These are phyloP conservation scores for Ictalurus furcatus DNA, from an alignment of 2,113 vertebrate species.

Conservation along the genomic window DNA sequence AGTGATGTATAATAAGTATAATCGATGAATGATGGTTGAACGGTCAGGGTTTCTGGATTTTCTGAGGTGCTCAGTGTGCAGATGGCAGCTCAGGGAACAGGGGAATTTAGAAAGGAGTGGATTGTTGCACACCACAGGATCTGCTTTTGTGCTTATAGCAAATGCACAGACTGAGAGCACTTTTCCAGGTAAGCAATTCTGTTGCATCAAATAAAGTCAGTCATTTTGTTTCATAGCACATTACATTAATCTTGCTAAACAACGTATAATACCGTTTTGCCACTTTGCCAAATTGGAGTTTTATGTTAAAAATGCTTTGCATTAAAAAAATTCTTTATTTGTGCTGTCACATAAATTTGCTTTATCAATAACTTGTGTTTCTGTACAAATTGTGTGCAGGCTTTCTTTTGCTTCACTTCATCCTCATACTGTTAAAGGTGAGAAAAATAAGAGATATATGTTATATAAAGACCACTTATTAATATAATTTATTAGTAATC, in stretches of 20 bases:
- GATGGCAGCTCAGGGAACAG: constrained; percentile 42
- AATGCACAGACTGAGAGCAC: constrained; percentile 24
- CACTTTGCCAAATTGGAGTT: not conserved
- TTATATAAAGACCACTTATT: not conserved
- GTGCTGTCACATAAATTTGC: not conserved
- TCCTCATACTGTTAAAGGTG: not conserved
- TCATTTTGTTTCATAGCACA: constrained; percentile 26
- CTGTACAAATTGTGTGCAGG: not conserved
- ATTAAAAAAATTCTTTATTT: not conserved
- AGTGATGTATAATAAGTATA: constrained; percentile 54
- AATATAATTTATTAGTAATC: not conserved
- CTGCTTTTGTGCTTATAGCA: constrained; percentile 41
- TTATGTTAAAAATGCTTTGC: not conserved
- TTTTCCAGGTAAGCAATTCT: constrained; percentile 31
- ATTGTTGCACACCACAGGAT: constrained; percentile 35
- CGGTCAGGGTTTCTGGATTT: constrained; percentile 39
- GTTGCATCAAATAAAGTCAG: constrained; percentile 27
- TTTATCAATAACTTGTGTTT: not conserved
- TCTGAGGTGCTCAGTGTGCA: constrained; percentile 45
- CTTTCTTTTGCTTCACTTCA: not conserved
- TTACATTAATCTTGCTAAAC: constrained; percentile 7
- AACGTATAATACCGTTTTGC: not conserved
- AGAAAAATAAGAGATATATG: not conserved
- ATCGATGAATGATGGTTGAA: constrained; percentile 53
- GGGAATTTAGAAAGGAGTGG: constrained; percentile 38